Percentiles rank a stretch among this genome's conserved stretches.
phyloP scores from a whole-genome alignment of 2,888 invertebrate genomes.

The Drosophila peninsularis region DNA sequence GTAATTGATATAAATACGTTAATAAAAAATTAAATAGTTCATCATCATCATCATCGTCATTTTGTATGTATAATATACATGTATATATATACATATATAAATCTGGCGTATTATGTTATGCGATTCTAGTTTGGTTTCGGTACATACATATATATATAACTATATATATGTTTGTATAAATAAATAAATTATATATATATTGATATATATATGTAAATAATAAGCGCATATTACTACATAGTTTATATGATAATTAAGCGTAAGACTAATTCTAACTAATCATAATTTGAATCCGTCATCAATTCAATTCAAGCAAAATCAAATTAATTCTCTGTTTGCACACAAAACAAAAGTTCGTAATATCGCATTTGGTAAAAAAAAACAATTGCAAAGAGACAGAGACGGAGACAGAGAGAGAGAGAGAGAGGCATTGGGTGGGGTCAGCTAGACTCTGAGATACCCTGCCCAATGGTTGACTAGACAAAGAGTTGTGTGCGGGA shows the following conservation, averaged over 20 bases:
- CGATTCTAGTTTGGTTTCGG: slow-evolving; percentile 11
- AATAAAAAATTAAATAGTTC: slow-evolving; percentile 76
- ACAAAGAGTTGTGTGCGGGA: slow-evolving; percentile 16
- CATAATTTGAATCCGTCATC: slow-evolving; percentile 60
- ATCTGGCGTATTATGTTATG: slow-evolving; percentile 12
- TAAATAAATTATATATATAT: slow-evolving; percentile 16
- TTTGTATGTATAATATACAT: slow-evolving; percentile 22
- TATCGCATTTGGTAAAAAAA: slow-evolving; percentile 68
- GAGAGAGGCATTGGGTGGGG: neutral
- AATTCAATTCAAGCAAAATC: slow-evolving; percentile 61
- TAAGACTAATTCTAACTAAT: slow-evolving; percentile 58
- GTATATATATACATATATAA: slow-evolving; percentile 13
- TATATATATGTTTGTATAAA: slow-evolving; percentile 22
- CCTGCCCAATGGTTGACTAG: slow-evolving; percentile 34
- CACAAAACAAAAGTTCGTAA: slow-evolving; percentile 60
- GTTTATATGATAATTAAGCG: slow-evolving; percentile 62
- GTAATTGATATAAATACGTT: slow-evolving; percentile 78
- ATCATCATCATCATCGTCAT: slow-evolving; percentile 41
- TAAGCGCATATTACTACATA: slow-evolving; percentile 62
- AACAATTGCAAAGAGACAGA: slow-evolving; percentile 33
- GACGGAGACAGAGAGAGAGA: neutral
- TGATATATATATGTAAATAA: slow-evolving; percentile 46
- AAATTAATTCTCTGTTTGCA: slow-evolving; percentile 62
- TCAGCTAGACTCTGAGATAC: neutral
- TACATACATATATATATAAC: slow-evolving; percentile 25